Evolutionary conservation across 2,888 invertebrate genomes (phyloP), one percentile per base, ranked within the genome.

Genomic region (Scrobipalpa atriplicella): DNA sequence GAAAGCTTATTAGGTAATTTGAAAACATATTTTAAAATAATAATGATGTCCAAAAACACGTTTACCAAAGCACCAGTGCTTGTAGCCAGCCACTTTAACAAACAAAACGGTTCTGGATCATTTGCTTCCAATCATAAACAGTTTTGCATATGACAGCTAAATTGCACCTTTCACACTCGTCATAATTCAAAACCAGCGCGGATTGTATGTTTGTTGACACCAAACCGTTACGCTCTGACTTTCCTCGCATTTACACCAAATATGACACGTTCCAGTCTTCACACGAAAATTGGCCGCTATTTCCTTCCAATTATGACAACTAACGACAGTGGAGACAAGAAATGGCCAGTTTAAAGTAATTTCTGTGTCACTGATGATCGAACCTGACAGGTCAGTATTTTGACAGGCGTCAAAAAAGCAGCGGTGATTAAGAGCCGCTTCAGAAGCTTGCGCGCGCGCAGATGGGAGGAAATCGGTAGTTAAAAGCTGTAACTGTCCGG

Each of bases 391-490:
- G 51, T 16, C 36, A 38, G 21, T 21, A 29, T 63, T 63, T 63
- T 63, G 63, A 52, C 51, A 63, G 18, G 51, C 52, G 63, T 63
- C 63, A 63, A 63, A 63, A 63, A 63, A 63, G 52, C 38, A 38
- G 11, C 52, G 63, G 47, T 47, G 21, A 52, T 52, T 47, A 52
- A 51, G 51, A 51, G 16, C 18, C 36, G 63, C 36, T 38, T 63
- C 62, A 43, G 38, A 47, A 29, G 47, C 19, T 21, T 52, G 51
- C 51, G 63, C 16, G 18, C 36, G 29, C 52, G 68, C 68, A 64
- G 66, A 43, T 67, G 68, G n/a, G 56, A 68, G 68, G 68, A 66
- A 66, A 68, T 66, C 64, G 66, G 66, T 64, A 64, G 68, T 68
- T 63, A 68, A 68, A 54, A 66, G 60, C 51, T 41, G 66, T 66